Conservation (phyloP, 2,113 vertebrate species). For the Accipiter virgatus region DNA sequence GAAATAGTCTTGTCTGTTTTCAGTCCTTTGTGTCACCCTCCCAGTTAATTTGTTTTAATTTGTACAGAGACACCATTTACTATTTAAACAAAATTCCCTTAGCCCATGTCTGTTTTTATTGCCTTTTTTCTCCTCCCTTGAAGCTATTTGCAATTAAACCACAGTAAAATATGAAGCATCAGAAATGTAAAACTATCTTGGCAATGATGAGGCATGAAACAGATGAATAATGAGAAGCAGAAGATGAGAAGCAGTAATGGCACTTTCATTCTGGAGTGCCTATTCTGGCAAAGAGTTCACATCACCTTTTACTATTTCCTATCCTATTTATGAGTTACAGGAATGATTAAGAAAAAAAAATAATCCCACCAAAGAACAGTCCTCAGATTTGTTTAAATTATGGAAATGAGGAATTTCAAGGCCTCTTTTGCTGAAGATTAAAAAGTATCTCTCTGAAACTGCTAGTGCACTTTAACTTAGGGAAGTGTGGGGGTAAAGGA, state of each 20-base stretch:
- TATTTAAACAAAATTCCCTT: too few species aligned
- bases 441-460: background rate
- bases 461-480: background rate
- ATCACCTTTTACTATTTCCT: conserved; percentile 21
- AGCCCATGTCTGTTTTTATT: too few species aligned
- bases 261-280: conserved; percentile 37
- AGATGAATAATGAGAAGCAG: conserved; percentile 60
- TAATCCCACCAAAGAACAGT: background rate
- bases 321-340: conserved; percentile 25
- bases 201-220: too few species aligned
- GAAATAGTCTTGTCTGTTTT: too few species aligned
- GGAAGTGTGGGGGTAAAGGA: background rate
- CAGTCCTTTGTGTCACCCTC: too few species aligned
- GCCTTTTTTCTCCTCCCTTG: background rate
- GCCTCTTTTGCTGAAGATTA: background rate
- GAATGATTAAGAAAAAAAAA: conserved; percentile 4
- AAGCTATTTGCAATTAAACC: conserved; percentile 61
- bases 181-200: background rate
- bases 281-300: conserved; percentile 24
- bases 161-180: conserved; percentile 41
- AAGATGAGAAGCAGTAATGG: conserved; percentile 63
- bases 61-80: too few species aligned
- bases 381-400: conserved; percentile 48
- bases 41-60: too few species aligned
- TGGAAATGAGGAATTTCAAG: conserved; percentile 30